Percentiles rank a stretch among this genome's conserved stretches.
These are phyloP conservation scores for Coregonus suidteri DNA, from an alignment of 2,797 vertebrate species.

Conservation along the genomic window DNA sequence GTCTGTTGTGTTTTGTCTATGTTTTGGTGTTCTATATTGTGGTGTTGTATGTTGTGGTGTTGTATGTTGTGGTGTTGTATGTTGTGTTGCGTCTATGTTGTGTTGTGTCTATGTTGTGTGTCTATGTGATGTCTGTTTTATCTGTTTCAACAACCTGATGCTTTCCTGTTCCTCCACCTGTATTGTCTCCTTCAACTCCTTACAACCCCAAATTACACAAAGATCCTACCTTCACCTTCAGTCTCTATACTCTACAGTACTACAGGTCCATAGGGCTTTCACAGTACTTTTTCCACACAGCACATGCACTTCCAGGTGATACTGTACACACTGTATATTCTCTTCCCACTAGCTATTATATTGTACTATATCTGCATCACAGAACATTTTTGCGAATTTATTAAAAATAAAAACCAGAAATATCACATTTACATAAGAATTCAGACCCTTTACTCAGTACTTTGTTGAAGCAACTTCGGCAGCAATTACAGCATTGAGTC, in stretches of 20 bases:
- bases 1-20: background rate
- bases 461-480: no score
- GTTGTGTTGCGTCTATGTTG: conserved; percentile 21
- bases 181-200: conserved; percentile 40
- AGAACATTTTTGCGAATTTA: background rate
- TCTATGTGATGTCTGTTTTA: conserved; percentile 38
- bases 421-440: no score
- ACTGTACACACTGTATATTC: no score
- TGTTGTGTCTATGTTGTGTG: conserved; percentile 21
- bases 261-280: background rate
- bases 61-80: background rate
- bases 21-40: conserved; percentile 33
- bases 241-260: background rate
- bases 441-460: no score
- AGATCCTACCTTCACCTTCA: conserved; percentile 39
- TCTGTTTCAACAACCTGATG: conserved; percentile 60
- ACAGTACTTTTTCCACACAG: background rate
- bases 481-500: no score
- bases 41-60: background rate
- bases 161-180: conserved; percentile 61
- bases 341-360: no score
- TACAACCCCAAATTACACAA: conserved; percentile 11
- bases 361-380: background rate
- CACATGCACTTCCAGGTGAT: background rate
- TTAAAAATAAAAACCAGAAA: no score